These are phyloP conservation scores for Botrylloides violaceus DNA, from an alignment of 23 tunicate genomes.

Conservation along the genomic window DNA sequence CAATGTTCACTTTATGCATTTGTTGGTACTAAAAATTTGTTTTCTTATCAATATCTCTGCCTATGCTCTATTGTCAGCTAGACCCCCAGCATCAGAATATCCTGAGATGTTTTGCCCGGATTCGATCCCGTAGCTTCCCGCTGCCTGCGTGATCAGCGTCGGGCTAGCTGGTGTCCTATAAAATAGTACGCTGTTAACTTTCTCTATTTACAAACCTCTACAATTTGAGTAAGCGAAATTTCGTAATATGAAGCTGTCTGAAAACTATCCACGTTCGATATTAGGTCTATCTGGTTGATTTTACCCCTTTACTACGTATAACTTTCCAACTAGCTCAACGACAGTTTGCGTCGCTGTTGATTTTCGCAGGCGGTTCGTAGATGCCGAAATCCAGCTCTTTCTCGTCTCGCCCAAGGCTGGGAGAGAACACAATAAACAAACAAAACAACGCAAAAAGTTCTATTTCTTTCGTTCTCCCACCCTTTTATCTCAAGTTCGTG, in stretches of 20 bases:
- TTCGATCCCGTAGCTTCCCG: background rate
- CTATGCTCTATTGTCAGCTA: background rate
- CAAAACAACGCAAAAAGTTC: background rate
- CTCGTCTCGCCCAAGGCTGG: conserved; percentile 1
- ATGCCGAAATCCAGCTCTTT: background rate
- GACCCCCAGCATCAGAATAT: conserved; percentile 6
- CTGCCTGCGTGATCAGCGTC: background rate
- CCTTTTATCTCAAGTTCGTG: background rate
- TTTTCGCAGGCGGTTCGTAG: background rate
- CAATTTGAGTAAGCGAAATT: too few species aligned
- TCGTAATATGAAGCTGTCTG: too few species aligned
- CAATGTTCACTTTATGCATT: background rate
- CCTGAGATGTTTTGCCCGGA: background rate
- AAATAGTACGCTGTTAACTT: too few species aligned
- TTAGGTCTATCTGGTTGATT: too few species aligned
- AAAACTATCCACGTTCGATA: too few species aligned
- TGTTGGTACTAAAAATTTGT: background rate
- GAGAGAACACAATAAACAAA: background rate
- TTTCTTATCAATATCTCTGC: background rate
- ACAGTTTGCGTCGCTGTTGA: background rate
- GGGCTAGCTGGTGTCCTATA: conserved; percentile 1
- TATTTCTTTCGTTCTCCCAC: background rate
- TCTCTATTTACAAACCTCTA: too few species aligned
- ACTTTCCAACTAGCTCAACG: background rate
- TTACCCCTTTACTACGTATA: background rate